Evolutionary conservation across 2,797 vertebrate genomes (phyloP).

Genomic region (Sparidentex hasta): DNA sequence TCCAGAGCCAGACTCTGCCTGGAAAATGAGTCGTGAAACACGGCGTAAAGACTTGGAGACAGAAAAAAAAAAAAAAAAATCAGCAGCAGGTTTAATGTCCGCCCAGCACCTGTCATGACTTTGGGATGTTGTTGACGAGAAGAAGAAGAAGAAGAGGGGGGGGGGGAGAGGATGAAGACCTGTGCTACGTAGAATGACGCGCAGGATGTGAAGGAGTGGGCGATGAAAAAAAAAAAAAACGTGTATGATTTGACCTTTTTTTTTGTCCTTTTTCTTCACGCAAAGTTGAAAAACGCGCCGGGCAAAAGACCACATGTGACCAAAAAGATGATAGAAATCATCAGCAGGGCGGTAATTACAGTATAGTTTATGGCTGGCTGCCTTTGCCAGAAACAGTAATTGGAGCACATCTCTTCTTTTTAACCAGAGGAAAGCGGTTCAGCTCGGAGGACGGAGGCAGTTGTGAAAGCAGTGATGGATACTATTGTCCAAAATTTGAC

Average conservation of each 20-base stretch:
- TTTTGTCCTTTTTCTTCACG: neutral
- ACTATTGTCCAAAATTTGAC: slow-evolving; percentile 94
- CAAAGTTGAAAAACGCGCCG: slow-evolving; percentile 68
- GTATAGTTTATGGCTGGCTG: slow-evolving; percentile 80
- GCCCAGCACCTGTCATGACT: slow-evolving; percentile 65
- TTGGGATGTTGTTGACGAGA: slow-evolving; percentile 50
- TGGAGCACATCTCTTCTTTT: slow-evolving; percentile 90
- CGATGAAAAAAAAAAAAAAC: slow-evolving; percentile 20
- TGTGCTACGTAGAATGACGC: neutral
- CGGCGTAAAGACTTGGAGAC: slow-evolving; percentile 39
- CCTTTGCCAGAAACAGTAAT: slow-evolving; percentile 90
- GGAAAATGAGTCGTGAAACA: slow-evolving; percentile 64
- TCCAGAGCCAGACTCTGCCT: slow-evolving; percentile 45
- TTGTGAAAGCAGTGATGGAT: slow-evolving; percentile 92
- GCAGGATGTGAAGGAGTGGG: slow-evolving; percentile 37
- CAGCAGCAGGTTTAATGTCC: slow-evolving; percentile 69
- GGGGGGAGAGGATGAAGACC: neutral
- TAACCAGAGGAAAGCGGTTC: slow-evolving; percentile 86
- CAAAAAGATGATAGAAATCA: slow-evolving; percentile 68
- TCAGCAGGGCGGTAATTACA: slow-evolving; percentile 74
- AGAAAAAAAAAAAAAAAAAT: slow-evolving; percentile 49
- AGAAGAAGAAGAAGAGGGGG: neutral
- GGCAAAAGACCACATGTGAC: slow-evolving; percentile 68
- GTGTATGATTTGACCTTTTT: slow-evolving; percentile 55
- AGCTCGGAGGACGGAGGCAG: slow-evolving; percentile 88